phyloP scores from a whole-genome alignment of 2,797 vertebrate species.

The Enteromius unitaeniatus region DNA sequence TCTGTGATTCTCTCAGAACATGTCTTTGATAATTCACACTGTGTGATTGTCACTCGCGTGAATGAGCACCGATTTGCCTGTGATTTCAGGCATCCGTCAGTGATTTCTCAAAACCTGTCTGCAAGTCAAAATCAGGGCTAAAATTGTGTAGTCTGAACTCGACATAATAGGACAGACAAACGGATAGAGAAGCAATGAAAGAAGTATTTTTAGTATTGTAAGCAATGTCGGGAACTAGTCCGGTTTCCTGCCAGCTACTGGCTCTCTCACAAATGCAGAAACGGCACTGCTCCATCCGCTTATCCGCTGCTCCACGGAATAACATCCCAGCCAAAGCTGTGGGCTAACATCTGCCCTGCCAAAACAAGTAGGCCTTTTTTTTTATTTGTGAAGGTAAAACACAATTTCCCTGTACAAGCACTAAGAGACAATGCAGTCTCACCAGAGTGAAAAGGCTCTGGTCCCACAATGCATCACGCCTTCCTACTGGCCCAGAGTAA shows the following conservation, averaged over 20 bases:
- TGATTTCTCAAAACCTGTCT: no score
- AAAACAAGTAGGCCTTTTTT: constrained; percentile 6
- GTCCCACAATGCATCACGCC: constrained; percentile 10
- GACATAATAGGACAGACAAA: background rate
- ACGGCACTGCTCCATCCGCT: constrained; percentile 65
- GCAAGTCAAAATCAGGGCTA: no score
- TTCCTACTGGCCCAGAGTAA: background rate
- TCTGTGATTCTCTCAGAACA: no score
- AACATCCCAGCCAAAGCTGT: constrained; percentile 4
- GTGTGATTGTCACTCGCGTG: no score
- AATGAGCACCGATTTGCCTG: no score
- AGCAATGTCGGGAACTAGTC: constrained; percentile 58
- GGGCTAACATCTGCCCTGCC: constrained; percentile 33
- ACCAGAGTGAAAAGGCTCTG: background rate
- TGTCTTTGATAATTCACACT: no score
- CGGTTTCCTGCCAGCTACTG: constrained; percentile 60
- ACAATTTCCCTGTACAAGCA: background rate
- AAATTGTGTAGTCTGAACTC: no score
- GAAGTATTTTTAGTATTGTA: constrained; percentile 55
- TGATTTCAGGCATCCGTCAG: no score
- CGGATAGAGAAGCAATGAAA: constrained; percentile 43
- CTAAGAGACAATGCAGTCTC: background rate
- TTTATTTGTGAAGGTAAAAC: constrained; percentile 22
- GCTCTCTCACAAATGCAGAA: constrained; percentile 57
- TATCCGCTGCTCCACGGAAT: constrained; percentile 9